A percentile compares a stretch with the other conserved stretches of the same genome.
These are phyloP conservation scores for Pygathrix nemaeus DNA, from an alignment of 2,113 vertebrate species.

Conservation along the genomic window DNA sequence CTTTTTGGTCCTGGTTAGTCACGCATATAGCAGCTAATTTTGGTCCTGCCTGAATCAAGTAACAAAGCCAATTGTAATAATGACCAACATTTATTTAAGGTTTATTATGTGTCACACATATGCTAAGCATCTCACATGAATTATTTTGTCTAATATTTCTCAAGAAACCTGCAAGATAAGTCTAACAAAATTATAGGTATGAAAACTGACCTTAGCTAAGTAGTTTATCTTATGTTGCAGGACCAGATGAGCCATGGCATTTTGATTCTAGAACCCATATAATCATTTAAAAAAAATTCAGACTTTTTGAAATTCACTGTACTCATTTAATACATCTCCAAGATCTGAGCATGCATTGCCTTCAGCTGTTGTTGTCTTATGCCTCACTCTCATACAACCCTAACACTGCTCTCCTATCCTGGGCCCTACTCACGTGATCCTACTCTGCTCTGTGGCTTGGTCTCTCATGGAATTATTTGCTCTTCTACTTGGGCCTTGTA, in stretches of 20 bases:
- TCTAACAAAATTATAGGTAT: background rate
- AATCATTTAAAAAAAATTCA: background rate
- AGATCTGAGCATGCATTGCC: background rate
- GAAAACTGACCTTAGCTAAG: background rate
- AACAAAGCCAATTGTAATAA: background rate
- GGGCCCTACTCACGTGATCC: background rate
- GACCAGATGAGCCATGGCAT: background rate
- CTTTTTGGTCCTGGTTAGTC: background rate
- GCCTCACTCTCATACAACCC: fast-evolving
- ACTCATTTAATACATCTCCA: background rate
- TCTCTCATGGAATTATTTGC: background rate
- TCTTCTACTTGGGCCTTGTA: background rate
- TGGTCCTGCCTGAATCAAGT: background rate
- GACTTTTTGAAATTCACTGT: background rate
- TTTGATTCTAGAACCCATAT: background rate
- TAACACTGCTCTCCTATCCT: background rate
- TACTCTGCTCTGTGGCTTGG: background rate
- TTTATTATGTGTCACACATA: background rate
- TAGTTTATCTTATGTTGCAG: background rate
- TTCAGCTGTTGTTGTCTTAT: background rate
- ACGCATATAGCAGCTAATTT: background rate
- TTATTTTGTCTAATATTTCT: background rate
- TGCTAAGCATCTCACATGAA: background rate
- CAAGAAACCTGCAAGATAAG: background rate
- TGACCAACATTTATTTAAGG: background rate